A percentile compares a stretch with the other conserved stretches of the same genome.
These are phyloP conservation scores for Bradypodion ventrale DNA, from an alignment of 2,797 vertebrate genomes.

Conservation along the genomic window DNA sequence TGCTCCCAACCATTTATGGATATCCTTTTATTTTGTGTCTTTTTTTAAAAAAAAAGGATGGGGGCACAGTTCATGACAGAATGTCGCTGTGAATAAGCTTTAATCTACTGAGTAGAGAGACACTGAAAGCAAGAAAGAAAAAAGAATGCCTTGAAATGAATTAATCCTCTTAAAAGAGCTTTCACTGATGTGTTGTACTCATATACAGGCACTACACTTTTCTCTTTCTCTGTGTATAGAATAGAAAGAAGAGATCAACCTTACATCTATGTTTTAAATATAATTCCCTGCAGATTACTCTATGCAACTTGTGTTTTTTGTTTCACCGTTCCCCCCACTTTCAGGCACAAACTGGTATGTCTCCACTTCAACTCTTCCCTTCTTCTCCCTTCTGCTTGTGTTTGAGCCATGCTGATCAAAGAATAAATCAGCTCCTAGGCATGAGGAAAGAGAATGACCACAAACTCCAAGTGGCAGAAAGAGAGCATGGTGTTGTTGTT, in stretches of 20 bases:
- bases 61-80: not conserved
- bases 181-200: not conserved
- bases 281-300: not conserved
- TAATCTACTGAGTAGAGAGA: constrained; percentile 6
- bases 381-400: constrained; percentile 6
- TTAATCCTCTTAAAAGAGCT: constrained; percentile 15
- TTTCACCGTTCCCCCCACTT: not conserved
- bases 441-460: constrained; percentile 44
- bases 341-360: no score
- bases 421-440: no score
- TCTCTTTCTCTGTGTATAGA: not conserved
- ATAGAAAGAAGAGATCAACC: not conserved
- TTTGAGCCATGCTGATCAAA: no score
- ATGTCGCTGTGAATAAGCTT: constrained; percentile 16
- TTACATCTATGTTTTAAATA: not conserved
- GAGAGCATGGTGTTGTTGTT: not conserved
- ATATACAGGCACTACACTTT: not conserved
- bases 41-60: not conserved
- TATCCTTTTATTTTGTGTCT: constrained; percentile 3
- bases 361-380: not conserved
- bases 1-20: not conserved
- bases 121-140: not conserved
- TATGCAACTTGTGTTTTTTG: not conserved
- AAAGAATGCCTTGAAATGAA: constrained; percentile 12
- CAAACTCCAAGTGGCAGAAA: not conserved